A percentile compares a stretch with the other conserved stretches of the same genome.
Evolutionary conservation across 2,797 vertebrate species (phyloP).

Genomic region (Vultur gryphus): DNA sequence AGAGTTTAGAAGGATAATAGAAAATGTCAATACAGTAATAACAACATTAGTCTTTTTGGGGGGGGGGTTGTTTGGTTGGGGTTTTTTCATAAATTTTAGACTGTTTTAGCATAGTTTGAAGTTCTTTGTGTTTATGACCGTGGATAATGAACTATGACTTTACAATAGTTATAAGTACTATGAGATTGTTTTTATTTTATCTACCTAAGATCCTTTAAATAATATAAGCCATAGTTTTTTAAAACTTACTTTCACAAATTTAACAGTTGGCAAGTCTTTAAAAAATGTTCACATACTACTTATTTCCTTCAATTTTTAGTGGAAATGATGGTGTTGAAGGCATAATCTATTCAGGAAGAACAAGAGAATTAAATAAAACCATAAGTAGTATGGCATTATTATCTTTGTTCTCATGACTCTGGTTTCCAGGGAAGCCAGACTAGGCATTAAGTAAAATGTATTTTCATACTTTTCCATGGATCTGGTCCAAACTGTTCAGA

Average conservation of each 20-base stretch:
- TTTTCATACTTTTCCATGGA: not conserved
- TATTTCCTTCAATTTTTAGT: not conserved
- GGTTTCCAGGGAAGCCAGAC: not conserved
- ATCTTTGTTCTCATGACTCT: not conserved
- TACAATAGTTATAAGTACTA: not conserved
- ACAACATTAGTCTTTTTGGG: not conserved
- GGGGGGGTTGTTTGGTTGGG: accelerated
- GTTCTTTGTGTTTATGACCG: not conserved
- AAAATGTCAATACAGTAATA: not conserved
- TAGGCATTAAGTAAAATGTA: not conserved
- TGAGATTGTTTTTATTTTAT: not conserved
- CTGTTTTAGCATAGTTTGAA: not conserved
- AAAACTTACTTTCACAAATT: not conserved
- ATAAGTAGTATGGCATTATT: not conserved
- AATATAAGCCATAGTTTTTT: not conserved
- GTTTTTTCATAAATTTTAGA: not conserved
- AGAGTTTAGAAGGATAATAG: not conserved
- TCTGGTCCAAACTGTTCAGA: not conserved
- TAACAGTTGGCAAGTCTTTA: not conserved
- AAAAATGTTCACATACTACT: not conserved
- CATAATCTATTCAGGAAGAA: not conserved
- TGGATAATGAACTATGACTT: not conserved
- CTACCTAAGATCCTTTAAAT: not conserved
- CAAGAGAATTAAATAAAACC: not conserved
- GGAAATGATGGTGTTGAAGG: not conserved